Evolutionary conservation across 2,113 vertebrate genomes (phyloP).

Genomic region (Argyrosomus japonicus): DNA sequence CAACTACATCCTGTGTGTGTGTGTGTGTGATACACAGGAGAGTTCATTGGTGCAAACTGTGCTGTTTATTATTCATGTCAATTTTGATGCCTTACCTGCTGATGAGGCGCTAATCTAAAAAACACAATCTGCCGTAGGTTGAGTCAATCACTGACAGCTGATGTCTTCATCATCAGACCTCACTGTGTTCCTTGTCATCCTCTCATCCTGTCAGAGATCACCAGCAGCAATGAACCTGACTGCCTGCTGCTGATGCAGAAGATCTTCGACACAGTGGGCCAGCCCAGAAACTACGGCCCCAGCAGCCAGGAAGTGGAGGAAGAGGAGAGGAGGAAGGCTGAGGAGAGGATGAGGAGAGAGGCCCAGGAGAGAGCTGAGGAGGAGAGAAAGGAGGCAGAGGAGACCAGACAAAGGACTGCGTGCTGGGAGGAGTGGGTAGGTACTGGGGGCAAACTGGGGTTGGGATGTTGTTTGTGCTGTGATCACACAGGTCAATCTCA

Average conservation of each 20-base stretch:
- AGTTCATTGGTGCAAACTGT: too few species aligned
- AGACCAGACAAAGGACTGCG: slow-evolving; percentile 81
- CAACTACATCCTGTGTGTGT: neutral
- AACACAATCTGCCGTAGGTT: too few species aligned
- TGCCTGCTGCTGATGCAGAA: slow-evolving; percentile 82
- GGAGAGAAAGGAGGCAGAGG: slow-evolving; percentile 81
- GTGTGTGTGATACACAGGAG: neutral
- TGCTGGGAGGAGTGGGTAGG: slow-evolving; percentile 92
- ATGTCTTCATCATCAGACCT: neutral
- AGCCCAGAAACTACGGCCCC: slow-evolving; percentile 88
- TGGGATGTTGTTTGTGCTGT: neutral
- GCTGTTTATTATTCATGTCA: too few species aligned
- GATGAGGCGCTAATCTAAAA: neutral
- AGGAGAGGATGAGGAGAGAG: slow-evolving; percentile 81
- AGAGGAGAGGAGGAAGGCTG: slow-evolving; percentile 78
- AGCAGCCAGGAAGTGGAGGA: slow-evolving; percentile 84
- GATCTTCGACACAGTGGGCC: slow-evolving; percentile 86
- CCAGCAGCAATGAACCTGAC: slow-evolving; percentile 81
- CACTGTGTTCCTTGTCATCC: neutral
- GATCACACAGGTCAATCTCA: too few species aligned
- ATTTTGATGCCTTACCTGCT: neutral
- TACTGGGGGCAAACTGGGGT: neutral
- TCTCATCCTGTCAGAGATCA: slow-evolving; percentile 83
- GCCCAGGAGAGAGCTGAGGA: slow-evolving; percentile 73
- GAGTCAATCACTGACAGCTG: neutral